These are phyloP conservation scores for Pitta sordida DNA, from an alignment of 2,113 vertebrate genomes.

Conservation along the genomic window DNA sequence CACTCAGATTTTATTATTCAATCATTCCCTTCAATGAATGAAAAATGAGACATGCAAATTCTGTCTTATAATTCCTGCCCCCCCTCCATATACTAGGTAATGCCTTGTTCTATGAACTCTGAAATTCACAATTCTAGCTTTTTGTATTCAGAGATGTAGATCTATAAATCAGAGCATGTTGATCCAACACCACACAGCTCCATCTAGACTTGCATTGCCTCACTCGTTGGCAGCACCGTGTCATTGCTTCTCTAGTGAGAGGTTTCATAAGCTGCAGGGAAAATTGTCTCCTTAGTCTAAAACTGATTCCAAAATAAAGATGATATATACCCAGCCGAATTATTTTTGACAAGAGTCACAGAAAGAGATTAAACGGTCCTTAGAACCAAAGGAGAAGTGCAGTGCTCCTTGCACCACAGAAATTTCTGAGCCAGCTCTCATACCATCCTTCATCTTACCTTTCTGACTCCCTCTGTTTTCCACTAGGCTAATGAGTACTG, in stretches of 20 bases:
- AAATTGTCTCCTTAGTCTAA: not conserved
- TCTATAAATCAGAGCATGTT: not conserved
- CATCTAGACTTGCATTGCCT: not conserved
- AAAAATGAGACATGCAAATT: not conserved
- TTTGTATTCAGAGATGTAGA: not conserved
- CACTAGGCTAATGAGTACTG: not conserved
- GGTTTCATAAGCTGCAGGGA: not conserved
- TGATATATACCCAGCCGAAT: not conserved
- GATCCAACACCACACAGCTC: not conserved
- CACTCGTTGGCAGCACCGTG: not conserved
- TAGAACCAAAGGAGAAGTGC: not conserved
- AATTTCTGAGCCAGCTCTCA: not conserved
- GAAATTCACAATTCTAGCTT: not conserved
- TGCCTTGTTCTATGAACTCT: not conserved
- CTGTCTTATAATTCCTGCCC: not conserved
- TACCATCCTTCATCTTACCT: not conserved
- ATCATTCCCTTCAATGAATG: not conserved
- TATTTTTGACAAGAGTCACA: constrained; percentile 1
- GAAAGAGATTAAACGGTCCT: not conserved
- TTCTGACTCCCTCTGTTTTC: not conserved
- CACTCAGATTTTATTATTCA: not conserved
- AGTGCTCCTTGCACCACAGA: not conserved
- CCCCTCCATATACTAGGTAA: not conserved
- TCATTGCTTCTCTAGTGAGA: not conserved
- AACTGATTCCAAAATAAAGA: constrained; percentile 12